Base-by-base conservation (phyloP, 2,797 vertebrate genomes). In the Euthynnus affinis region DNA sequence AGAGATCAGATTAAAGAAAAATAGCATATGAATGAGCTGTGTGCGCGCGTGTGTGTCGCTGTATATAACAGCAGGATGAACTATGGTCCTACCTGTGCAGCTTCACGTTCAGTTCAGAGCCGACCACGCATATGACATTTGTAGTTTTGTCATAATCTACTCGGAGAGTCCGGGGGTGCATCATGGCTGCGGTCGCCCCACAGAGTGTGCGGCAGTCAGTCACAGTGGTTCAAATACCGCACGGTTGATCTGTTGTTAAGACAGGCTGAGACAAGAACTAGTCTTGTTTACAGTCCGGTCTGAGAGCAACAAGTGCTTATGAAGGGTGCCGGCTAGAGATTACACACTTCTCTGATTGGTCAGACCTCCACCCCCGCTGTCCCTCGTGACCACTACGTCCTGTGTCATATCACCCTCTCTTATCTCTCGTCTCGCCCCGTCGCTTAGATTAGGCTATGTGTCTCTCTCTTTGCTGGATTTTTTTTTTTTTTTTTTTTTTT, bases 81-180 rank as follows among this genome's bases (percentile, higher is more conserved):
- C 2, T 37, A 20, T 51, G 20, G 9, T 20, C 95, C 86, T 93
- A 97, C 96, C 96, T 95, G 60, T 87, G 90, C 68, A 97, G 69
- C n/a, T 96, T 93, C 0, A 95, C 84, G n/a, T 78, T 84, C 23
- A 97, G 88, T 29, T 74, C 81, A 29, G 95, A 95, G 69, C 96
- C 96, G 57, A 97, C 88, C 81, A 97, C 95, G 17, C 90, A 97
- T 15, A 97, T 29, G 0, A 94, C 93, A 17, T 88, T 83, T 2
- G 93, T 89, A 25, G 92, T 88, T 81, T 87, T 93, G 7, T 89
- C 95, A 20, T 83, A 93, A 61, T 96, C 95, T 64, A 97, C 80
- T 56, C 97, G 93, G 52, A 98, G 91, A 0, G 96, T 98, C 83
- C 97, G 93, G 1, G 80, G 79, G 14, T 76, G 83, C 6, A 20